Conservation (phyloP, 2,888 invertebrate genomes). For the Bibio marci region DNA sequence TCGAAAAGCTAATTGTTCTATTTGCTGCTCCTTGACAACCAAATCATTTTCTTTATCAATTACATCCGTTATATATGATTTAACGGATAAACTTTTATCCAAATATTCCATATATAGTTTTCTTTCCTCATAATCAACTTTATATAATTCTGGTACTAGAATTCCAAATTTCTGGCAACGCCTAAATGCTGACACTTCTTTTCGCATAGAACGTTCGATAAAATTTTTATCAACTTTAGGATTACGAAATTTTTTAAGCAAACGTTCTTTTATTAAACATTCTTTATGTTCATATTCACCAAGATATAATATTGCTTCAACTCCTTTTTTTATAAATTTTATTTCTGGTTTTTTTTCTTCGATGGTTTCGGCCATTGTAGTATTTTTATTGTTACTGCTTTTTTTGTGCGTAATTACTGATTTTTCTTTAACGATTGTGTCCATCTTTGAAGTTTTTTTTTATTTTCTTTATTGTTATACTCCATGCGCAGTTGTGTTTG, state of each 20-base stretch:
- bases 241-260: constrained; percentile 81
- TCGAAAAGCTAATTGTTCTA: constrained; percentile 30
- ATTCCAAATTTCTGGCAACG: constrained; percentile 66
- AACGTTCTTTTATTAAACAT: constrained; percentile 76
- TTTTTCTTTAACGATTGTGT: too few species aligned
- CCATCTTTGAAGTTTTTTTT: too few species aligned
- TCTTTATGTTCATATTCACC: constrained; percentile 58
- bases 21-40: too few species aligned
- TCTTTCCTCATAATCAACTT: constrained; percentile 57
- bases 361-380: too few species aligned
- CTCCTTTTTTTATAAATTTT: constrained; percentile 62
- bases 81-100: constrained; percentile 53
- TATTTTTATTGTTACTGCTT: too few species aligned
- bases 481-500: too few species aligned
- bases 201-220: constrained; percentile 75
- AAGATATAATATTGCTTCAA: constrained; percentile 73
- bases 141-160: constrained; percentile 59
- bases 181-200: constrained; percentile 70
- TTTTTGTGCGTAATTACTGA: too few species aligned
- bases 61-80: constrained; percentile 49
- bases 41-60: constrained; percentile 14
- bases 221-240: constrained; percentile 65
- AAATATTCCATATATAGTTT: constrained; percentile 79
- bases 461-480: too few species aligned
- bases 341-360: constrained; percentile 25